Evolutionary conservation across 2,888 invertebrate species (phyloP), one percentile per base, ranked within the genome.

Genomic region (Drosophila pseudotalamancana): DNA sequence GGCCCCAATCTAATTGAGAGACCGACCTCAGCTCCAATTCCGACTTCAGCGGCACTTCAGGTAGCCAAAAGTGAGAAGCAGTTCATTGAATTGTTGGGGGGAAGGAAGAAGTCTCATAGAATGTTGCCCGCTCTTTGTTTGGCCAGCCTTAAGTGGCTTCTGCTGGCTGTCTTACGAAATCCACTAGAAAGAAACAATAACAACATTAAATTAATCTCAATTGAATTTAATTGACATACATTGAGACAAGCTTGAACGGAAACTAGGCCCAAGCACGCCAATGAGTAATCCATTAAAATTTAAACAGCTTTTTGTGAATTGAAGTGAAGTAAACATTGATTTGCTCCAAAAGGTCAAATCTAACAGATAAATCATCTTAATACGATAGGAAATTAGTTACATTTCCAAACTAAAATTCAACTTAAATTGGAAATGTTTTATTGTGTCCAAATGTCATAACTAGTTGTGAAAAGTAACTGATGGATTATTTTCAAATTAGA

Each of bases 191-290:
- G 61, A 53, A 57, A 60, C 54, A 59, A 73, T 64, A 73, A 73
- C 49, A 55, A 57, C 75, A 65, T 74, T 77, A 84, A 81, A 87
- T 81, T 77, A 84, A 68, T 66, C 67, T 87, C 57, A 81, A 87
- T 87, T 81, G 78, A 72, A 74, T 74, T 64, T 81, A 87, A 81
- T 81, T 81, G 81, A 69, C 64, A 61, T 59, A 72, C 54, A 63
- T 72, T 21, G 45, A 39, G 25, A 29, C 49, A 50, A 42, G 35
- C 25, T 19, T 35, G 25, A 39, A 40, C 32, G 32, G 39, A 60
- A 51, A 45, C 34, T 46, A 46, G 9, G 37, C 34, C 40, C 35
- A 45, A 19, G 12, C 51, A 19, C 23, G 32, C 43, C 32, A 6
- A 12, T 21, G 46, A 46, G 32, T 54, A 37, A 32, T 32, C 32